Evolutionary conservation across 1,140 invertebrate species (phyloP).

Genomic region (Panulirus ornatus): DNA sequence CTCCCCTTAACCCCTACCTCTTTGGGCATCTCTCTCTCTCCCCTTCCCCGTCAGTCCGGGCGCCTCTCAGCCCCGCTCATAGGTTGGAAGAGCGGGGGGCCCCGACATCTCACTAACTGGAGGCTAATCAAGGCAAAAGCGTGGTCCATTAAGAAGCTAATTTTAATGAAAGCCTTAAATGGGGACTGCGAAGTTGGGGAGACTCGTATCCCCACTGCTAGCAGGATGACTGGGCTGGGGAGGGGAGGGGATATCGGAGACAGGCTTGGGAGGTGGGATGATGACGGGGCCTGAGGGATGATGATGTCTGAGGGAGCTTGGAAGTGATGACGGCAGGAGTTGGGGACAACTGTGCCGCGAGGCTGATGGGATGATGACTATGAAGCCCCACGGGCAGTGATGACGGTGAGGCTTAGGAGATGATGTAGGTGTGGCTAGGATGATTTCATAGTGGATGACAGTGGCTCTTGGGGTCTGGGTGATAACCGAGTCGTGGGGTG

Average conservation of each 20-base stretch:
- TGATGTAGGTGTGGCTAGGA: no score
- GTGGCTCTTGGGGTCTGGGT: no score
- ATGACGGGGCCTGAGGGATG: no score
- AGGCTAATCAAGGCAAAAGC: constrained; percentile 61
- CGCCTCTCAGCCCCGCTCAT: neutral
- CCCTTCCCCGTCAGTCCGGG: neutral
- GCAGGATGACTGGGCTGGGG: neutral
- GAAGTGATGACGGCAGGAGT: no score
- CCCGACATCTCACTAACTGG: constrained; percentile 33
- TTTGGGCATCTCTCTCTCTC: neutral
- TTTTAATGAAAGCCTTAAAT: constrained; percentile 65
- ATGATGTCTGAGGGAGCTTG: no score
- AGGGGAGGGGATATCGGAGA: neutral
- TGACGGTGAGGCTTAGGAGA: no score
- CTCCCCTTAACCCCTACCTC: neutral
- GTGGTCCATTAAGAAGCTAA: constrained; percentile 60
- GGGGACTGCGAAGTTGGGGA: constrained; percentile 20
- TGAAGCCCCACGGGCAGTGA: no score
- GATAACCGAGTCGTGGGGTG: no score
- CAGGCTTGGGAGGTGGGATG: neutral
- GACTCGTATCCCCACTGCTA: no score
- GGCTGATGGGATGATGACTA: no score
- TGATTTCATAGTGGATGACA: no score
- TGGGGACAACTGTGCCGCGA: neutral
- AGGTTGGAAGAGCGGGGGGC: neutral